Conservation (phyloP, 1,140 invertebrate species). For the Cotesia vestalis region DNA sequence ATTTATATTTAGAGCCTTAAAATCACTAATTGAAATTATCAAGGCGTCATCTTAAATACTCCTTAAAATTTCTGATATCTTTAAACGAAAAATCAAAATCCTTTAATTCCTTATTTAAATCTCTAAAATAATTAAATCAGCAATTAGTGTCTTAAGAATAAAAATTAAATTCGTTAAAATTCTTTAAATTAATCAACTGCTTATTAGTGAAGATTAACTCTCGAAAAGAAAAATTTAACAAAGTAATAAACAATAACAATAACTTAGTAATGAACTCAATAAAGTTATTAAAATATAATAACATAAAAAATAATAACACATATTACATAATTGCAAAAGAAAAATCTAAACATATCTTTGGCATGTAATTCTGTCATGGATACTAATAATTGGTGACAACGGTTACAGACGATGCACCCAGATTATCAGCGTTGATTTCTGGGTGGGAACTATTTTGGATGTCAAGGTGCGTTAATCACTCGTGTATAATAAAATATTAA, state of each 20-base stretch:
- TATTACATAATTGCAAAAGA: constrained; percentile 24
- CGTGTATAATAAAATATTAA: neutral
- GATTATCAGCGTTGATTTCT: constrained; percentile 31
- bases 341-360: constrained; percentile 20
- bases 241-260: constrained; percentile 4
- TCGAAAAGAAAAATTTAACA: neutral
- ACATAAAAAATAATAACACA: constrained; percentile 19
- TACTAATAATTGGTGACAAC: neutral
- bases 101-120: too few relatives aligned
- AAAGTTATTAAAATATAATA: neutral
- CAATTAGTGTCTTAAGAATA: too few relatives aligned
- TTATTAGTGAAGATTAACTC: too few relatives aligned
- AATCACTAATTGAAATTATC: too few relatives aligned
- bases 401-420: constrained; percentile 19
- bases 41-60: too few relatives aligned
- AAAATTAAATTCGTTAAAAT: too few relatives aligned
- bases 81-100: too few relatives aligned
- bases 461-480: constrained; percentile 45
- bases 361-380: constrained; percentile 18
- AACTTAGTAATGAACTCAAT: neutral
- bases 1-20: too few relatives aligned
- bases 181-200: too few relatives aligned
- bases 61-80: too few relatives aligned
- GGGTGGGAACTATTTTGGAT: constrained; percentile 49
- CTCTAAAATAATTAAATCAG: too few relatives aligned